phyloP scores from a whole-genome alignment of 2,113 vertebrate species.

The Ochotona princeps region DNA sequence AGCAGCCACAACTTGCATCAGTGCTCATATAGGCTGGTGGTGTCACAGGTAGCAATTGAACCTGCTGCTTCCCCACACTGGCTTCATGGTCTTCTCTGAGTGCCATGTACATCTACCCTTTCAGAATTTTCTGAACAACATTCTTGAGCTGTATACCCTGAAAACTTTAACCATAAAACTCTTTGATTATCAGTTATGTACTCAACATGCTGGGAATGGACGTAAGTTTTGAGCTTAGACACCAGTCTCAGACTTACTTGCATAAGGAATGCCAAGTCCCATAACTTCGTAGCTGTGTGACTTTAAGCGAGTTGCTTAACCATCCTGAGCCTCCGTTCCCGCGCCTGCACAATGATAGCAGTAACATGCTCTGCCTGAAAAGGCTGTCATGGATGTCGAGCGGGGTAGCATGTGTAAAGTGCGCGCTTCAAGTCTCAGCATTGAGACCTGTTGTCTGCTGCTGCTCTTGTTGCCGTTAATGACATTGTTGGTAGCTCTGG shows the following conservation, averaged over 20 bases:
- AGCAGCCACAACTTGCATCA: too few relatives aligned
- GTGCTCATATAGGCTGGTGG: too few relatives aligned
- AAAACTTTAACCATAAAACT: not conserved
- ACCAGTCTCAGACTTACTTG: not conserved
- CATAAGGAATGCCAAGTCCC: too few relatives aligned
- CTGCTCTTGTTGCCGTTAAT: fast-evolving
- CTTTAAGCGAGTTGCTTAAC: not conserved
- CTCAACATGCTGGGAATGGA: too few relatives aligned
- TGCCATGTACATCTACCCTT: not conserved
- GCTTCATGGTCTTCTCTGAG: too few relatives aligned
- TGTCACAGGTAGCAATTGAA: too few relatives aligned
- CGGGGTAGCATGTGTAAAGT: not conserved
- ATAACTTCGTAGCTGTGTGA: not conserved
- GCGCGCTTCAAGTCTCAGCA: not conserved
- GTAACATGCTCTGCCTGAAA: not conserved
- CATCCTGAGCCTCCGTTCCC: not conserved
- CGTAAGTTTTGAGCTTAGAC: not conserved
- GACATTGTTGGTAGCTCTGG: not conserved
- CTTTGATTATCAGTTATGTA: not conserved
- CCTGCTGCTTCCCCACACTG: too few relatives aligned
- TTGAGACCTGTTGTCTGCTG: not conserved
- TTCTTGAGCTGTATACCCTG: not conserved
- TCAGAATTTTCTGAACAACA: not conserved
- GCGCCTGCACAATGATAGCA: not conserved
- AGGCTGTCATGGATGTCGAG: not conserved